Conservation (phyloP, 64 coral and sea anemone species). For the Dendrophyllia cribrosa region DNA sequence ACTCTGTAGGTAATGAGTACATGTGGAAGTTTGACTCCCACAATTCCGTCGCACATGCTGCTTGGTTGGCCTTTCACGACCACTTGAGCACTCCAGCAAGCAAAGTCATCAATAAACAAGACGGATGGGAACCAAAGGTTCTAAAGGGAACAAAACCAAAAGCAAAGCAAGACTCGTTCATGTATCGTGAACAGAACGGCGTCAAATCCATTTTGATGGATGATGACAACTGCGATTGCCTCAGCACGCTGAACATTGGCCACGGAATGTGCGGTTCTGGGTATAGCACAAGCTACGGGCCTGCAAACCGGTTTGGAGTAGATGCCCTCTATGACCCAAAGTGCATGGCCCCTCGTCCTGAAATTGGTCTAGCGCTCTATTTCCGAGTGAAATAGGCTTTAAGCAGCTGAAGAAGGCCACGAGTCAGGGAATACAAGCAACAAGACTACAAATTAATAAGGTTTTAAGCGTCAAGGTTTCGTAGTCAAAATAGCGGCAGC, state of each 20-base stretch:
- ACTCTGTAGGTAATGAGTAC: conserved; percentile 69
- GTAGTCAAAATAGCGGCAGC: neutral
- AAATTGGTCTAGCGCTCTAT: conserved; percentile 62
- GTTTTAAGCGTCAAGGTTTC: no score
- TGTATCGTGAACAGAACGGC: conserved; percentile 68
- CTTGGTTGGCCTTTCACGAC: conserved; percentile 76
- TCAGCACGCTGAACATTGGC: conserved; percentile 64
- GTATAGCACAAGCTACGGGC: conserved; percentile 49
- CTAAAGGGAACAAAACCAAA: conserved; percentile 69
- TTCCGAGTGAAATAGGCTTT: conserved; percentile 46
- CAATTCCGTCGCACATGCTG: conserved; percentile 70
- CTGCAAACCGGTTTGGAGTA: conserved; percentile 61
- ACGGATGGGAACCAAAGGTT: conserved; percentile 55
- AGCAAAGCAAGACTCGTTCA: conserved; percentile 66
- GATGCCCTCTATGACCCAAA: conserved; percentile 59
- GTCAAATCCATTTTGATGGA: conserved; percentile 73
- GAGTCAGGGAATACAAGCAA: neutral
- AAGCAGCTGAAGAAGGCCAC: no score
- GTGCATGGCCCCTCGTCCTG: conserved; percentile 64
- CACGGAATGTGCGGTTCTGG: conserved; percentile 57
- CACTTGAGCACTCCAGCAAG: conserved; percentile 46
- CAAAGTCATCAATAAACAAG: conserved; percentile 8
- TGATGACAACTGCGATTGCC: conserved; percentile 77
- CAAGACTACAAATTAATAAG: neutral
- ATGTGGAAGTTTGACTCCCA: conserved; percentile 64